phyloP scores from a whole-genome alignment of 2,113 vertebrate species.

The Octodon degus region DNA sequence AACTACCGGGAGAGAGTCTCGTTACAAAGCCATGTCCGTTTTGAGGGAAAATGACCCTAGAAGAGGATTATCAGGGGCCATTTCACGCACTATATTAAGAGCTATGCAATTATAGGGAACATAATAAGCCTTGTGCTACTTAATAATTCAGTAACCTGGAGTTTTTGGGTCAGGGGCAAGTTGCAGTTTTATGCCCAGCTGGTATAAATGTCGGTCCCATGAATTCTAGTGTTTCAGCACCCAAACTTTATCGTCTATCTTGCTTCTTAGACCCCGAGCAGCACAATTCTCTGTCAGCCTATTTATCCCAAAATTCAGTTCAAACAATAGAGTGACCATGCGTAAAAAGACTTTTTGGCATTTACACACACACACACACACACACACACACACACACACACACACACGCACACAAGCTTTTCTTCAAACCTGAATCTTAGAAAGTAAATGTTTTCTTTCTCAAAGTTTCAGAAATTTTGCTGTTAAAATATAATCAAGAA shows the following conservation, averaged over 20 bases:
- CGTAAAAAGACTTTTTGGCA: not conserved
- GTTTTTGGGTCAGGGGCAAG: slow-evolving; percentile 63
- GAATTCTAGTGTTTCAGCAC: not conserved
- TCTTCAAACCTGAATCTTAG: not conserved
- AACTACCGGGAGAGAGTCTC: not conserved
- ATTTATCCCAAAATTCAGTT: not conserved
- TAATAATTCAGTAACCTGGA: slow-evolving; percentile 59
- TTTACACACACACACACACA: not conserved
- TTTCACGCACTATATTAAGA: not conserved
- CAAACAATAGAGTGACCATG: not conserved
- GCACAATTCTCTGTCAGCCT: not conserved
- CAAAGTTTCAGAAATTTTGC: slow-evolving; percentile 13
- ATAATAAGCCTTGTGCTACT: slow-evolving; percentile 21
- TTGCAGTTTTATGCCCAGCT: not conserved
- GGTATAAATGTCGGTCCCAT: not conserved
- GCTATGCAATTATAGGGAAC: slow-evolving; percentile 9
- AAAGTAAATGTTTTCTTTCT: not conserved
- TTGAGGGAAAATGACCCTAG: not conserved
- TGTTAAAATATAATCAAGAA: not conserved
- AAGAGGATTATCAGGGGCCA: not conserved
- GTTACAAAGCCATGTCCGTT: not conserved
- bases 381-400: not conserved
- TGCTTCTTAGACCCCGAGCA: not conserved
- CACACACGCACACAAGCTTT: not conserved
- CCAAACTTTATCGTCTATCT: not conserved